phyloP scores from a whole-genome alignment of 2,797 vertebrate species.

The Melanogrammus aeglefinus region DNA sequence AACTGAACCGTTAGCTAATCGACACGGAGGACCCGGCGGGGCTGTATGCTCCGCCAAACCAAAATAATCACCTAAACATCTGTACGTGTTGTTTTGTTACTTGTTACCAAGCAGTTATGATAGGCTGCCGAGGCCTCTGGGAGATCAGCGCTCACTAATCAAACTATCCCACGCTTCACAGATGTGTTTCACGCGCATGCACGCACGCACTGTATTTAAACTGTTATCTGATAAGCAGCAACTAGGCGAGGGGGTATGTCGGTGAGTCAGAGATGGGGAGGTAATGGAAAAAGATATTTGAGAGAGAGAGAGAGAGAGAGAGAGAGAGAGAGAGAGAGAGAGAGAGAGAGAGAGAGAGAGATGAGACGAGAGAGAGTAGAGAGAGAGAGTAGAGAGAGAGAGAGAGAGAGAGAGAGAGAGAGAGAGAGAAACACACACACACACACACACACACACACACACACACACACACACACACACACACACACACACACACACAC shows the following conservation, averaged over 20 bases:
- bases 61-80: conserved; percentile 1
- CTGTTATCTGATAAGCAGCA: background rate
- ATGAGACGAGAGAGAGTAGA: no score
- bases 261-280: background rate
- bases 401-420: no score
- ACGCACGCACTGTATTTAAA: background rate
- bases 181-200: no score
- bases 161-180: background rate
- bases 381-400: no score
- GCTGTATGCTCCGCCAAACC: background rate
- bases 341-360: background rate
- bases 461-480: no score
- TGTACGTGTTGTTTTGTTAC: background rate
- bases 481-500: background rate
- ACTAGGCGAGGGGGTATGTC: background rate
- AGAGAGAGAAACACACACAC: no score
- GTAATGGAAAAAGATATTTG: background rate
- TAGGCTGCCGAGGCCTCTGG: background rate
- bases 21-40: background rate
- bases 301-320: background rate
- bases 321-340: background rate
- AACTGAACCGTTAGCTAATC: background rate
- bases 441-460: no score
- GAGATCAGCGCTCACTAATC: background rate
- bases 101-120: background rate